Evolutionary conservation across 2,888 invertebrate genomes (phyloP).

Genomic region (Conus canariensis): DNA sequence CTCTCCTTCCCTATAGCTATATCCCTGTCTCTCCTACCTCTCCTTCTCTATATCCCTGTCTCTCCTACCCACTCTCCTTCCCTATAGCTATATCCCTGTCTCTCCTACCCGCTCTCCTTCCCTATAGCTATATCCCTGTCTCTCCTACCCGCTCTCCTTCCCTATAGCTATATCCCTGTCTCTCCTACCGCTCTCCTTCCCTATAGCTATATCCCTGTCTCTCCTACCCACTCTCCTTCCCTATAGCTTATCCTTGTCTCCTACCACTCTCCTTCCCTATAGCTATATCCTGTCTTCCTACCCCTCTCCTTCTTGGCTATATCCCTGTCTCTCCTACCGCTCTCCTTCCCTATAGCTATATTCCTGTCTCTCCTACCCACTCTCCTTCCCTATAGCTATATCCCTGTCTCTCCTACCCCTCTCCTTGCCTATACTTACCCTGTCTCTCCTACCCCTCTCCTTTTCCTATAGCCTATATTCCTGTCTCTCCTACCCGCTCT

Average conservation of each 20-base stretch:
- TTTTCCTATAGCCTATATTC: no score
- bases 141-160: background rate
- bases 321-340: no score
- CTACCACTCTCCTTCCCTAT: background rate
- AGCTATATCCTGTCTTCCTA: background rate
- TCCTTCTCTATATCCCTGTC: background rate
- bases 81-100: background rate
- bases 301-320: background rate
- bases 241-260: background rate
- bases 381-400: no score
- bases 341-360: no score
- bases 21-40: background rate
- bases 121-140: no score
- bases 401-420: no score
- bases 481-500: no score
- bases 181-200: background rate
- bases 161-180: background rate
- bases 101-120: background rate
- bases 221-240: background rate
- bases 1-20: background rate
- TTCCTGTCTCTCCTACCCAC: no score
- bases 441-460: no score
- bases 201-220: background rate
- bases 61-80: background rate
- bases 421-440: no score